Evolutionary conservation across 2,113 vertebrate genomes (phyloP).

Genomic region (Lanius ludovicianus): DNA sequence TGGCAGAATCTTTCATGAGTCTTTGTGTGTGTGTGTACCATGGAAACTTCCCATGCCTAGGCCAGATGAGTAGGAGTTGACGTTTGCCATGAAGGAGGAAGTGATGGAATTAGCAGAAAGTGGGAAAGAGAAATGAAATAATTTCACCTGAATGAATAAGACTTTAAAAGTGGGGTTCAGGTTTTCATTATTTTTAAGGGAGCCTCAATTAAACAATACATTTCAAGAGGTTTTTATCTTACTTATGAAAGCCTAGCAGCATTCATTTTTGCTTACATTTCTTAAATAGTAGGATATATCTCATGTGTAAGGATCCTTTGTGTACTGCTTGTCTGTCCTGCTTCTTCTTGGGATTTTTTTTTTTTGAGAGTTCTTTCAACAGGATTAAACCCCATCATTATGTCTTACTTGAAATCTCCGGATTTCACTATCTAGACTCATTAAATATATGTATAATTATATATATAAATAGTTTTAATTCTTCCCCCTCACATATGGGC

Average conservation of each 20-base stretch:
- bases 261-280: background rate
- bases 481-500: background rate
- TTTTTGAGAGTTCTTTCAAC: background rate
- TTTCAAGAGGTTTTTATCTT: background rate
- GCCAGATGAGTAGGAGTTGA: background rate
- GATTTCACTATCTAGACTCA: background rate
- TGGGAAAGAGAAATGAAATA: background rate
- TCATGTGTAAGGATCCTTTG: background rate
- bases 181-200: background rate
- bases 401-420: background rate
- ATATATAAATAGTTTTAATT: background rate
- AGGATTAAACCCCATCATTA: background rate
- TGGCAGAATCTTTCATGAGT: background rate
- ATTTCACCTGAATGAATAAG: background rate
- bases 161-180: background rate
- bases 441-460: background rate
- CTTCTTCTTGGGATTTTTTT: background rate
- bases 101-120: background rate
- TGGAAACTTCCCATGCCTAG: background rate
- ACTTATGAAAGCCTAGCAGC: background rate
- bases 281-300: background rate
- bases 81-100: background rate
- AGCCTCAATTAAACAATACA: background rate
- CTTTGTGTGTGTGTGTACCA: background rate
- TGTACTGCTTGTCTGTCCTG: background rate